These are phyloP conservation scores for Pangasius mekongensis DNA, from an alignment of 2,797 vertebrate species.

Conservation along the genomic window DNA sequence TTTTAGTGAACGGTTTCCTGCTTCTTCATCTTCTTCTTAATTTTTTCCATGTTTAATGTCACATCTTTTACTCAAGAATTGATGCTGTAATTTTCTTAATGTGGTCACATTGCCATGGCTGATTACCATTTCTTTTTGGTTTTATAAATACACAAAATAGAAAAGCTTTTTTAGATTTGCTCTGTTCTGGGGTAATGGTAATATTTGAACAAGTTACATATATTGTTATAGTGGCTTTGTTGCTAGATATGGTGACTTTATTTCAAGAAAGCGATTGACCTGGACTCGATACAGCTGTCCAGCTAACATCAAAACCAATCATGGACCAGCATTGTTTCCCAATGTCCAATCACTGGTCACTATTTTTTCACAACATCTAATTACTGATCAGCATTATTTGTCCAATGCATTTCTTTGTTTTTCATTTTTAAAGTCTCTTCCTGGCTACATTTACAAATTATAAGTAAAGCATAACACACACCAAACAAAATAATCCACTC, in stretches of 20 bases:
- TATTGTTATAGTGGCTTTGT: background rate
- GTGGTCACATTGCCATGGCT: constrained; percentile 11
- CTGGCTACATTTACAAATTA: background rate
- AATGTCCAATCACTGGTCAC: background rate
- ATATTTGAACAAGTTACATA: background rate
- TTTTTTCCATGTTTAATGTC: background rate
- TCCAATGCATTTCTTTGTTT: background rate
- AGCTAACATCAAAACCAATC: background rate
- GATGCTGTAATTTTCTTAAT: constrained; percentile 8
- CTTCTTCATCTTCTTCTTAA: background rate
- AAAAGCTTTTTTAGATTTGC: background rate
- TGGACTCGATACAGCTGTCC: background rate
- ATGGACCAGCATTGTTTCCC: no score
- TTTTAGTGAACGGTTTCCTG: constrained; percentile 19
- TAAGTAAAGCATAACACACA: background rate
- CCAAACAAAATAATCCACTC: background rate
- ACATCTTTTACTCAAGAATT: background rate
- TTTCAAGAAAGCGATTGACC: no score
- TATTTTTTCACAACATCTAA: no score
- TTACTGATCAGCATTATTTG: background rate
- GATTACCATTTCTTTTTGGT: constrained; percentile 15
- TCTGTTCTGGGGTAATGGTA: background rate
- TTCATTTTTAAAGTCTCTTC: background rate
- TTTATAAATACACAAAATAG: background rate
- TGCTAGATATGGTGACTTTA: background rate